phyloP scores from a whole-genome alignment of 2,888 invertebrate genomes.

The Apantesis nais region DNA sequence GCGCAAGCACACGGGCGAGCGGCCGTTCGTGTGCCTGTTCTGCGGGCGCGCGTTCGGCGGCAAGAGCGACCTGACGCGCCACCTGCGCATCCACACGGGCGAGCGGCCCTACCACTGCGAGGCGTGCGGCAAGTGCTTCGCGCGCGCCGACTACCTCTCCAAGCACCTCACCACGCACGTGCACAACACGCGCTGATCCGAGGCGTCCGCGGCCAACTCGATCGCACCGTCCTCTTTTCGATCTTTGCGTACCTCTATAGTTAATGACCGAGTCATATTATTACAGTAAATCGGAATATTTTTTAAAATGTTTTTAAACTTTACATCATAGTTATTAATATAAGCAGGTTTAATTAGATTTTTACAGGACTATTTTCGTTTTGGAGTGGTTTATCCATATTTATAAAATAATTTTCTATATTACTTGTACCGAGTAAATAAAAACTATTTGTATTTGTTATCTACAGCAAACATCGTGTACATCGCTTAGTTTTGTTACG shows the following conservation, averaged over 20 bases:
- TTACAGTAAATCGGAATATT: conserved; percentile 81
- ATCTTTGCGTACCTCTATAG: conserved; percentile 52
- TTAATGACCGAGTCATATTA: conserved; percentile 71
- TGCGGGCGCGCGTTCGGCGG: conserved; percentile 95
- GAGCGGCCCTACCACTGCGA: conserved; percentile 96
- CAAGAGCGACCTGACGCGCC: conserved; percentile 94
- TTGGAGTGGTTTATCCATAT: conserved; percentile 76
- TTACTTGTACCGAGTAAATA: conserved; percentile 59
- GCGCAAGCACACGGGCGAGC: conserved; percentile 93
- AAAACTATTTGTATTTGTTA: conserved; percentile 52
- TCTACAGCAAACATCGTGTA: conserved; percentile 47
- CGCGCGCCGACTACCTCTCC: conserved; percentile 95
- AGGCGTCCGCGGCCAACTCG: conserved; percentile 19
- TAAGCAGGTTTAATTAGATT: conserved; percentile 80
- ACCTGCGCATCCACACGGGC: conserved; percentile 94
- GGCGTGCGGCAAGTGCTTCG: conserved; percentile 96
- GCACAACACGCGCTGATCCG: conserved; percentile 87
- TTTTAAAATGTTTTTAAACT: conserved; percentile 82
- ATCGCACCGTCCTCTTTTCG: conserved; percentile 60
- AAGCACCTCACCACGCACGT: conserved; percentile 96
- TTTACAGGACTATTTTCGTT: conserved; percentile 77
- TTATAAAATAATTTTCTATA: conserved; percentile 77
- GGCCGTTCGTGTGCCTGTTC: conserved; percentile 96
- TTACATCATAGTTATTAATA: conserved; percentile 71
- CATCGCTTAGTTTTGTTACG: conserved; percentile 25